Conservation (phyloP, 1,140 invertebrate species). For the Triops longicaudatus region DNA sequence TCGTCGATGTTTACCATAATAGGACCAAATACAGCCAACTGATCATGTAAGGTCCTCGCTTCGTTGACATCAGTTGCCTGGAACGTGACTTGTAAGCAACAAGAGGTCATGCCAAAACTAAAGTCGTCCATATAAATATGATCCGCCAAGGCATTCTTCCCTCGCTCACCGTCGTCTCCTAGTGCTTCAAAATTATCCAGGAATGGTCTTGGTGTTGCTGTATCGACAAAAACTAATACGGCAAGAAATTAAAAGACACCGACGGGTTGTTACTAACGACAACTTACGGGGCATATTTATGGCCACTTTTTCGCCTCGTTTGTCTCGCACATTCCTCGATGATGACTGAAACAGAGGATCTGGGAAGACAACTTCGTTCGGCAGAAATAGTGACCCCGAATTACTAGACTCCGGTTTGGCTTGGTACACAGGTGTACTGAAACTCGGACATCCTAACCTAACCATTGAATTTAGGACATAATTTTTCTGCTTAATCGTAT, state of each 20-base stretch:
- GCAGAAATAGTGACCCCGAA: constrained; percentile 84
- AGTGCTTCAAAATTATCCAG: constrained; percentile 56
- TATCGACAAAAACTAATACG: constrained; percentile 80
- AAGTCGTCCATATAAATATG: constrained; percentile 96
- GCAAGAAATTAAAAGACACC: constrained; percentile 33
- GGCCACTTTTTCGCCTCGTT: constrained; percentile 87
- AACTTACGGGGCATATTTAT: constrained; percentile 88
- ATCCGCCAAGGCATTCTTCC: constrained; percentile 58
- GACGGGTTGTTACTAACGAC: background rate
- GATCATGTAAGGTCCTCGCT: too few relatives aligned
- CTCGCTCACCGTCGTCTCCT: constrained; percentile 54
- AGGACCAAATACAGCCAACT: constrained; percentile 91
- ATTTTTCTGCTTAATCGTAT: too few relatives aligned
- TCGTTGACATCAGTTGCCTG: constrained; percentile 92
- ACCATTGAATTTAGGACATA: background rate
- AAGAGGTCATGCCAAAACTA: constrained; percentile 99
- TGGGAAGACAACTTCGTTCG: constrained; percentile 84
- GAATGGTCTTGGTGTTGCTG: constrained; percentile 64
- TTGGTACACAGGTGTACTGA: constrained; percentile 68
- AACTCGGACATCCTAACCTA: constrained; percentile 68
- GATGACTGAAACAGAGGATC: constrained; percentile 95
- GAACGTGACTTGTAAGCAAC: constrained; percentile 91
- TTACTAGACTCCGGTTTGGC: constrained; percentile 63
- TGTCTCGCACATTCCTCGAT: constrained; percentile 80
- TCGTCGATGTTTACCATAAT: constrained; percentile 82